Evolutionary conservation across 2,888 invertebrate genomes (phyloP).

Genomic region (Trachelus troglodyta): DNA sequence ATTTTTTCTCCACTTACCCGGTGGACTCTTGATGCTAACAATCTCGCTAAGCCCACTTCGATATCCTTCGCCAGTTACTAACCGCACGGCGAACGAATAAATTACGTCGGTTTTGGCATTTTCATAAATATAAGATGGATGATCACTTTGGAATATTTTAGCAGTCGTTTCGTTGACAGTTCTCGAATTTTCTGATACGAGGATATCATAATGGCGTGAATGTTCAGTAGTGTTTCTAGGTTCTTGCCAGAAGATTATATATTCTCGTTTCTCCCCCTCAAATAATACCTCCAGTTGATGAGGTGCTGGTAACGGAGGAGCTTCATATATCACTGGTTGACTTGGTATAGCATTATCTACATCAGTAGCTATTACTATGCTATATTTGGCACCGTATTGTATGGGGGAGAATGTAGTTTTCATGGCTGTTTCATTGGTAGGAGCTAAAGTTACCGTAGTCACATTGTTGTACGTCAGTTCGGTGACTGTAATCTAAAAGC

Average conservation of each 20-base stretch:
- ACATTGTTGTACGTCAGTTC: conserved; percentile 67
- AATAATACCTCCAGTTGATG: conserved; percentile 73
- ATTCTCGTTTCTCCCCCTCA: conserved; percentile 69
- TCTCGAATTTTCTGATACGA: conserved; percentile 72
- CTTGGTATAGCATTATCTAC: conserved; percentile 66
- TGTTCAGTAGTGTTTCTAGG: conserved; percentile 40
- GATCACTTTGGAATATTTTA: conserved; percentile 66
- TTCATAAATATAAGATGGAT: conserved; percentile 71
- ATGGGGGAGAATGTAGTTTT: conserved; percentile 70
- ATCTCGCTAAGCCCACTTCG: conserved; percentile 74
- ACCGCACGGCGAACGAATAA: conserved; percentile 75
- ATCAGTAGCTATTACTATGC: conserved; percentile 68
- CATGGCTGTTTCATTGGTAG: conserved; percentile 68
- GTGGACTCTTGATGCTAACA: conserved; percentile 59
- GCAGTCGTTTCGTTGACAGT: conserved; percentile 66
- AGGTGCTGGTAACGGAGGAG: conserved; percentile 74
- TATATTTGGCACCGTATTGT: conserved; percentile 70
- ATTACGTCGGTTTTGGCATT: conserved; percentile 68
- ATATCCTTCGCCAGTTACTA: conserved; percentile 73
- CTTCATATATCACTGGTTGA: conserved; percentile 67
- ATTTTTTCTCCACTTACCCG: conserved; percentile 49
- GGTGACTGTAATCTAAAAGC: conserved; percentile 67
- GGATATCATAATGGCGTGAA: conserved; percentile 74
- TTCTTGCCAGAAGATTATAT: conserved; percentile 76
- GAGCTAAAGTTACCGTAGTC: conserved; percentile 66